Conservation (phyloP, 2,888 invertebrate genomes). For the Ormyrus rosae region DNA sequence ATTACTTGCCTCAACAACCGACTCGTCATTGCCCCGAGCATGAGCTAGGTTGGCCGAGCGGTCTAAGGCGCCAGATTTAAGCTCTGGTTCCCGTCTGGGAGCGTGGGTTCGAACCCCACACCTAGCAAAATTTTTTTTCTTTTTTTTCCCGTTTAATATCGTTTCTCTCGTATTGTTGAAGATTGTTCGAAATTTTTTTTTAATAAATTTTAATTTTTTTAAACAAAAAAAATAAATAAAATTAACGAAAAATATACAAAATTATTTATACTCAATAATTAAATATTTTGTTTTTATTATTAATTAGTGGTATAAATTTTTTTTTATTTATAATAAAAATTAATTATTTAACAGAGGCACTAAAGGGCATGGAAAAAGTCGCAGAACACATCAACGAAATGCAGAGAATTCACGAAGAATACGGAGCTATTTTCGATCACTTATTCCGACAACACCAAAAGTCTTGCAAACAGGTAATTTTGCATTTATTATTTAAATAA, state of each 20-base stretch:
- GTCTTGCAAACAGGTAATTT: conserved; percentile 87
- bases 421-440: conserved; percentile 98
- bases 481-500: not conserved
- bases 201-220: conserved; percentile 10
- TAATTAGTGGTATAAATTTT: conserved; percentile 29
- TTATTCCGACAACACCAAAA: conserved; percentile 96
- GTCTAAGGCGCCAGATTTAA: conserved; percentile 85
- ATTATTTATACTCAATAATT: no score
- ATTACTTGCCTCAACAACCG: not conserved
- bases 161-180: not conserved
- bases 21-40: not conserved
- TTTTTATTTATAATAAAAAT: conserved; percentile 23
- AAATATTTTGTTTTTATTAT: not conserved
- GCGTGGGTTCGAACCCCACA: conserved; percentile 85
- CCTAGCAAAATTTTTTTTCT: conserved; percentile 77
- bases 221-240: no score
- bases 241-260: no score
- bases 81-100: conserved; percentile 82
- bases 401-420: conserved; percentile 99
- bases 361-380: conserved; percentile 98
- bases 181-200: not conserved
- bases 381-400: conserved; percentile 99
- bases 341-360: conserved; percentile 84
- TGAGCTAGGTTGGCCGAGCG: conserved; percentile 83
- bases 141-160: conserved; percentile 11